phyloP scores from a whole-genome alignment of 2,113 vertebrate genomes.

The Alligator mississippiensis region DNA sequence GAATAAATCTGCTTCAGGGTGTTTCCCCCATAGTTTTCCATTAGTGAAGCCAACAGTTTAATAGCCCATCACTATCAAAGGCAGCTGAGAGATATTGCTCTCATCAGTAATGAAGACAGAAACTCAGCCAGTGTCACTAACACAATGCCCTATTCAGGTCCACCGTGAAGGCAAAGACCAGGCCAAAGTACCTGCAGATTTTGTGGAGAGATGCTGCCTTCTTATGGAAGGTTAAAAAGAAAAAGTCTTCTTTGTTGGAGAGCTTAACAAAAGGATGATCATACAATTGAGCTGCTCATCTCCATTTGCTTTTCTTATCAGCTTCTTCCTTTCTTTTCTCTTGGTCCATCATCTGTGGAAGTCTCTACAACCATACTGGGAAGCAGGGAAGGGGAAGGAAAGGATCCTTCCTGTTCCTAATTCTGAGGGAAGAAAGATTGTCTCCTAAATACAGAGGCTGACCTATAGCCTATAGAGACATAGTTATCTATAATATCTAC shows the following conservation, averaged over 20 bases:
- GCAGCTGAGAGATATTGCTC: neutral
- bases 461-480: neutral
- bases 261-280: neutral
- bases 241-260: neutral
- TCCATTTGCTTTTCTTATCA: neutral
- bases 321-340: neutral
- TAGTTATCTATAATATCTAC: neutral
- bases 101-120: rapidly evolving
- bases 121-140: neutral
- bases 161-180: rapidly evolving
- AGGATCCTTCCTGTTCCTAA: too few relatives aligned
- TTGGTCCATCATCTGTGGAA: neutral
- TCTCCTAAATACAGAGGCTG: neutral
- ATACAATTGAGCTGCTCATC: neutral
- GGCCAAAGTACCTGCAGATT: neutral
- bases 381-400: neutral
- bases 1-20: neutral
- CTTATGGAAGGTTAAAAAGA: neutral
- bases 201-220: neutral
- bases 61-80: neutral
- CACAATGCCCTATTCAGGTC: rapidly evolving
- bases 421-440: neutral
- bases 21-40: neutral
- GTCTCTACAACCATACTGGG: neutral
- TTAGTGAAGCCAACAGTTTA: neutral